Percentiles rank a stretch among this genome's conserved stretches.
phyloP scores from a whole-genome alignment of 2,113 vertebrate species.

The Petrocephalus zakoni region DNA sequence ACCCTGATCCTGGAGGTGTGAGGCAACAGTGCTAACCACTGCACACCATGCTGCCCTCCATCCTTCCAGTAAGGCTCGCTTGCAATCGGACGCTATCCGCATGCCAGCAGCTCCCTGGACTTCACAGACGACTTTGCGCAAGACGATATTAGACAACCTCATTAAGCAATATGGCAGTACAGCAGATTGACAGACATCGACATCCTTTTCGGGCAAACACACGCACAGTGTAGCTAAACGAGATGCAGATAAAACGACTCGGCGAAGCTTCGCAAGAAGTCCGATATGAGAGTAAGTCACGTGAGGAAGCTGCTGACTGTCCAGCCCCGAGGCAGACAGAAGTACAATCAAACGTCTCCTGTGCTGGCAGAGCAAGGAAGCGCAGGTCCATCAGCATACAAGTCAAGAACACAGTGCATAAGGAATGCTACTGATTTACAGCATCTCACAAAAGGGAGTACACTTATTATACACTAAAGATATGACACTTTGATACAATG shows the following conservation, averaged over 20 bases:
- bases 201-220: background rate
- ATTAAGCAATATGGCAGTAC: background rate
- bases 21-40: too few species aligned
- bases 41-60: too few species aligned
- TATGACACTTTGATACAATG: too few species aligned
- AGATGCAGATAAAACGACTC: background rate
- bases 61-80: background rate
- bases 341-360: background rate
- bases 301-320: background rate
- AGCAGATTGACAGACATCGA: background rate
- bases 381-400: background rate
- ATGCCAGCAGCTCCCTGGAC: background rate
- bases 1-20: too few species aligned
- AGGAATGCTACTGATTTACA: background rate
- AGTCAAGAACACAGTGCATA: background rate
- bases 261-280: background rate
- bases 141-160: background rate
- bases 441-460: too few species aligned
- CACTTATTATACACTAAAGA: too few species aligned
- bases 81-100: background rate
- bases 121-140: background rate
- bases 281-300: background rate
- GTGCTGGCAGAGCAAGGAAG: background rate
- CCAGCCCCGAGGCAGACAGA: background rate
- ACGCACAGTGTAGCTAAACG: background rate